Evolutionary conservation across 2,797 vertebrate genomes (phyloP), one percentile per base, ranked within the genome.

Genomic region (Tokudaia tokunoshimensis): DNA sequence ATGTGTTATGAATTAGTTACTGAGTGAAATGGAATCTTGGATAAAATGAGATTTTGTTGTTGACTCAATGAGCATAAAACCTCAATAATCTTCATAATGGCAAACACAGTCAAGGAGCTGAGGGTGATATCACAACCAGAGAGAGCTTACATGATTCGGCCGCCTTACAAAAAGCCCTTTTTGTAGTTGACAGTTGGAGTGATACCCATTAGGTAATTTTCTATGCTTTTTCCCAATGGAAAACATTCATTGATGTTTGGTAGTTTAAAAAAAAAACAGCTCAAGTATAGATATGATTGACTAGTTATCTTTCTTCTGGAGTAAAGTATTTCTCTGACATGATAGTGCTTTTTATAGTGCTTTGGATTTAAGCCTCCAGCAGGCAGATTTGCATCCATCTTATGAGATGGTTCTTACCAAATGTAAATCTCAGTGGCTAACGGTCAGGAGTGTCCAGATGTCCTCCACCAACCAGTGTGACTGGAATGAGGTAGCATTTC

Each of bases 1-100:
- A 76, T 92, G 67, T 96, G 78, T 91, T 97, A 72, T 82, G 78
- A 96, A 91, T 95, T 96, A 72, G 76, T 95, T 96, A 82, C 88
- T 89, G 80, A 94, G 55, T 80, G 81, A 91, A 93, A 80, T 86
- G 88, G 84, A 93, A 89, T 95, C 87, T 85, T 95, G 82, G 72
- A 41, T 94, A 87, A 96, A 94, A 94, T 96, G 37, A 97, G 91
- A 70, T 78, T 88, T 75, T 88, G 29, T 93, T 93, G 55, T 94
- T 96, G 94, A 89, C 72, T 87, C 96, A 10, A 10, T 92, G 52
- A 94, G 87, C 79, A 37, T 93, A 75, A 92, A 72, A 65, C 95
- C 41, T 94, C 93, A 67, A n/a, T 94, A 50, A 79, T 96, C 90
- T 96, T 91, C 57, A 70, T 37, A 52, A 79, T 87, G 52, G 89